A percentile compares a stretch with the other conserved stretches of the same genome.
Evolutionary conservation across 2,113 vertebrate genomes (phyloP).

Genomic region (Oceanodroma tethys): DNA sequence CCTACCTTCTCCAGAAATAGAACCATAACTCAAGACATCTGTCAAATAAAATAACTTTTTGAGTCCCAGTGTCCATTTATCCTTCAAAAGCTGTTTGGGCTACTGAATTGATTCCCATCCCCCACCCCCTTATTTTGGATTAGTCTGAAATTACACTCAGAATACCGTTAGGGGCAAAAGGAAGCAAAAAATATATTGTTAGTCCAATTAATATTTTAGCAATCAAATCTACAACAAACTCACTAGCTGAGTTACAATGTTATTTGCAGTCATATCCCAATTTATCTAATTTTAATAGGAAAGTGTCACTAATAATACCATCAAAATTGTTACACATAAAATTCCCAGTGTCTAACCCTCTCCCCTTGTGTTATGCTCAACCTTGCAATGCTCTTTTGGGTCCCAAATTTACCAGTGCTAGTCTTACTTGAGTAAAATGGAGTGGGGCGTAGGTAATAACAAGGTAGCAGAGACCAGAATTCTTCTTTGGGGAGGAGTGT

Average conservation of each 20-base stretch:
- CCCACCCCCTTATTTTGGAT: background rate
- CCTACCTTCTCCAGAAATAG: background rate
- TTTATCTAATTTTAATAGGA: background rate
- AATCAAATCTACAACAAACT: background rate
- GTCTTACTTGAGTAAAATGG: background rate
- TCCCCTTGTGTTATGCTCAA: background rate
- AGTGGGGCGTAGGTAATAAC: accelerated
- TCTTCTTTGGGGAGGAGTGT: background rate
- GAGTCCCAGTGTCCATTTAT: background rate
- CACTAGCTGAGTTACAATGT: background rate
- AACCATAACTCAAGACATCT: background rate
- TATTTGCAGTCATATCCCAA: background rate
- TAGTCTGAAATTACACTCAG: background rate
- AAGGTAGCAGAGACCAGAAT: background rate
- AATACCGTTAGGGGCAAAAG: background rate
- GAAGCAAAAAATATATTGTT: background rate
- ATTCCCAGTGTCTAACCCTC: background rate
- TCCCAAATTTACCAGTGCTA: background rate
- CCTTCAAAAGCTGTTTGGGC: background rate
- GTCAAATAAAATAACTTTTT: background rate
- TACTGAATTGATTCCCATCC: background rate
- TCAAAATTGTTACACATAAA: background rate
- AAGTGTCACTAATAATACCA: background rate
- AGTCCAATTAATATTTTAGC: background rate
- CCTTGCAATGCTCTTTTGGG: background rate